Percentiles rank a stretch among this genome's conserved stretches.
Evolutionary conservation across 2,797 vertebrate genomes (phyloP).

Genomic region (Microctenopoma stevenorrisi): DNA sequence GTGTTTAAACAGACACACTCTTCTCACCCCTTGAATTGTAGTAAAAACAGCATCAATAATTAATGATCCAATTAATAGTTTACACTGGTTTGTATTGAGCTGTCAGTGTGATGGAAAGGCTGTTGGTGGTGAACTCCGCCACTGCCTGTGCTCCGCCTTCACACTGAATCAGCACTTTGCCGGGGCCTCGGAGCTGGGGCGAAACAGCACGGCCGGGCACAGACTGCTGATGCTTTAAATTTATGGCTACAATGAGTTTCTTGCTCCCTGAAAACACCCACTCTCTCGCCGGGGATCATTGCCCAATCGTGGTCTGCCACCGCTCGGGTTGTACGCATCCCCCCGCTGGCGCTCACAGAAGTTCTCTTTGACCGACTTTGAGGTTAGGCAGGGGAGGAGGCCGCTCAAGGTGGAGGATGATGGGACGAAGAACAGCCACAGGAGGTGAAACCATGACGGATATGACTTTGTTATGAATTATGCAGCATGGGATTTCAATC

Average conservation of each 20-base stretch:
- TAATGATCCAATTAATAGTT: constrained; percentile 92
- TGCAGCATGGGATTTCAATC: background rate
- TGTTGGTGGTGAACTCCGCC: constrained; percentile 71
- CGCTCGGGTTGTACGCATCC: constrained; percentile 50
- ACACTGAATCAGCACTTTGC: constrained; percentile 85
- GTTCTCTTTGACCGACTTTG: constrained; percentile 35
- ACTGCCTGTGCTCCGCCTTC: constrained; percentile 64
- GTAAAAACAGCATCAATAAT: constrained; percentile 88
- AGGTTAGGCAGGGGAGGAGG: constrained; percentile 12
- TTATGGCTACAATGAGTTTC: constrained; percentile 79
- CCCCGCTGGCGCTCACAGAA: constrained; percentile 12
- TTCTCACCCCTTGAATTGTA: constrained; percentile 75
- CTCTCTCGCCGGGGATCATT: constrained; percentile 60
- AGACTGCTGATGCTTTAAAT: constrained; percentile 80
- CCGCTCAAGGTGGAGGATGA: constrained; percentile 1
- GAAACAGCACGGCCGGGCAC: constrained; percentile 61
- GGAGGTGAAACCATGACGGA: constrained; percentile 15
- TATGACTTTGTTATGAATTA: constrained; percentile 3
- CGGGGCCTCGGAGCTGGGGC: constrained; percentile 62
- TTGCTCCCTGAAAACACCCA: constrained; percentile 71
- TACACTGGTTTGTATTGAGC: constrained; percentile 89
- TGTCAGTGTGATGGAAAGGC: constrained; percentile 89
- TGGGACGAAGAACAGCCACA: constrained; percentile 12
- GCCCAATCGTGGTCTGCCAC: constrained; percentile 64
- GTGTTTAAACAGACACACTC: constrained; percentile 72